Evolutionary conservation across 2,113 vertebrate species (phyloP).

Genomic region (Neopipo cinnamomea): DNA sequence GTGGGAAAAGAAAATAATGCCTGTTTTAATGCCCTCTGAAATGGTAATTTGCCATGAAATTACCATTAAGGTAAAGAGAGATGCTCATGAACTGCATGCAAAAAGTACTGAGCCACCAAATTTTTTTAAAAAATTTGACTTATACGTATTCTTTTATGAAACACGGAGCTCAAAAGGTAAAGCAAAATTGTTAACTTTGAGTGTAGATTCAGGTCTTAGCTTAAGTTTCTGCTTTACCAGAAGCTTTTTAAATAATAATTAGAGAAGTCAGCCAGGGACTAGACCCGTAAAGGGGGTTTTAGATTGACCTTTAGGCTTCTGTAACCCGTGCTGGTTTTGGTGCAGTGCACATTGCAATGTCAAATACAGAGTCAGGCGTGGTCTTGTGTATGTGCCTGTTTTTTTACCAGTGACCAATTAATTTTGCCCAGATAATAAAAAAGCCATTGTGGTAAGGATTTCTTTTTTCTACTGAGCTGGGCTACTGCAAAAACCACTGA

Average conservation of each 20-base stretch:
- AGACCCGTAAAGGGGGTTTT: not conserved
- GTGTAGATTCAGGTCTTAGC: not conserved
- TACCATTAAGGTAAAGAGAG: not conserved
- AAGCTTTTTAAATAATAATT: not conserved
- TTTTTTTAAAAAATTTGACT: not conserved
- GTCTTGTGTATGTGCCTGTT: not conserved
- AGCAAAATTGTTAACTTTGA: not conserved
- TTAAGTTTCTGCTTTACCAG: not conserved
- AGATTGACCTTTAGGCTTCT: not conserved
- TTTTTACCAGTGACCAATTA: not conserved
- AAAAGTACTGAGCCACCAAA: not conserved
- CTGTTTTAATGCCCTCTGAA: constrained; percentile 2
- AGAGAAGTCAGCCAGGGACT: not conserved
- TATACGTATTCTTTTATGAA: not conserved
- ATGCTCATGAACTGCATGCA: not conserved
- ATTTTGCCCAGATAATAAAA: not conserved
- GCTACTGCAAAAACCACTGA: not conserved
- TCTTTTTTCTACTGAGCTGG: not conserved
- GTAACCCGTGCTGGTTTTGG: not conserved
- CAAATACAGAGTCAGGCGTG: not conserved
- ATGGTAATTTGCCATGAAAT: constrained; percentile 17
- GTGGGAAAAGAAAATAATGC: not conserved
- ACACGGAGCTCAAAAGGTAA: not conserved
- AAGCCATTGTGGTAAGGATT: not conserved
- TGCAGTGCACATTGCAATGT: not conserved